phyloP scores from a whole-genome alignment of 23 tunicate genomes.

The Clavelina lepadiformis region DNA sequence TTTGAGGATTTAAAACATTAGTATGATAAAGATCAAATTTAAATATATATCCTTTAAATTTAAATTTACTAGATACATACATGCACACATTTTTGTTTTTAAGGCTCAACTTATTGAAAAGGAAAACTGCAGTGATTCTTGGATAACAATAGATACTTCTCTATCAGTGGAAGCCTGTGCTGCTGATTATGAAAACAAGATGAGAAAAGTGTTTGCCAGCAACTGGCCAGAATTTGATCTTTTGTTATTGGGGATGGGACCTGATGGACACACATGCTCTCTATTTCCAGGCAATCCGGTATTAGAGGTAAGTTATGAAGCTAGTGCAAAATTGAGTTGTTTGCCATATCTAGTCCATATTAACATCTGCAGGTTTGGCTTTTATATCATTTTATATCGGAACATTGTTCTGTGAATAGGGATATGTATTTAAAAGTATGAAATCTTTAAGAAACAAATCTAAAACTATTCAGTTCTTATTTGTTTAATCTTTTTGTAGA shows the following conservation, averaged over 20 bases:
- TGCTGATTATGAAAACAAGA: conserved; percentile 66
- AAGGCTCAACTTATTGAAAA: conserved; percentile 62
- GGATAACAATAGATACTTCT: conserved; percentile 72
- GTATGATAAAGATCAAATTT: not conserved
- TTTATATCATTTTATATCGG: too few relatives aligned
- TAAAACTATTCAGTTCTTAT: too few relatives aligned
- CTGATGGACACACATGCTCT: conserved; percentile 97
- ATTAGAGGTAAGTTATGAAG: conserved; percentile 61
- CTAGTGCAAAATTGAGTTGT: too few relatives aligned
- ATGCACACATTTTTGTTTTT: conserved; percentile 7
- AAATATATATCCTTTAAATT: not conserved
- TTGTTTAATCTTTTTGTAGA: too few relatives aligned
- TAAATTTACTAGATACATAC: not conserved
- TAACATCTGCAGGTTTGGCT: too few relatives aligned
- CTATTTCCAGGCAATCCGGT: conserved; percentile 80
- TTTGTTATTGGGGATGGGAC: conserved; percentile 89
- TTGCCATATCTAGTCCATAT: too few relatives aligned
- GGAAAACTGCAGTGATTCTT: conserved; percentile 41
- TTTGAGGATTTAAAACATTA: too few relatives aligned
- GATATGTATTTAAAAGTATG: too few relatives aligned
- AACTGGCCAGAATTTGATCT: conserved; percentile 70
- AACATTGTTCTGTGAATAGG: too few relatives aligned
- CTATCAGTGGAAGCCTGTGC: conserved; percentile 73
- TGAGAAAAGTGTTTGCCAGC: conserved; percentile 26
- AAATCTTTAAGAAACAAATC: too few relatives aligned